A percentile compares a stretch with the other conserved stretches of the same genome.
These are phyloP conservation scores for Aphis gossypii DNA, from an alignment of 1,140 invertebrate genomes.

Conservation along the genomic window DNA sequence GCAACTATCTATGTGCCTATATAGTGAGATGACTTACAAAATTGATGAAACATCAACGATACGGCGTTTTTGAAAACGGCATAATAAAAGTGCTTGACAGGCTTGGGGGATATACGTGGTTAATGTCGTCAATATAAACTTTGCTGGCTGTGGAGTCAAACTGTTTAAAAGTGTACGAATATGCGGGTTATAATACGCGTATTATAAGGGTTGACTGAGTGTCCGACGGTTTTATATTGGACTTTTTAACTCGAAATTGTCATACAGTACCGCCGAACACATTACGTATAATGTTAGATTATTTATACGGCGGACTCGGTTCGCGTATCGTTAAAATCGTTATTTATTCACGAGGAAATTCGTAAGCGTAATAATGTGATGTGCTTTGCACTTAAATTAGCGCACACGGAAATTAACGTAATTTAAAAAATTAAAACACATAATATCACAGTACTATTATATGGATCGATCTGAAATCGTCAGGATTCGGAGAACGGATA, in stretches of 20 bases:
- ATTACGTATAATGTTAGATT: not conserved
- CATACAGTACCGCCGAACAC: not conserved
- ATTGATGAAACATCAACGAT: not conserved
- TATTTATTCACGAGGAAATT: not conserved
- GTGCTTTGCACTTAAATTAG: not conserved
- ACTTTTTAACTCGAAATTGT: not conserved
- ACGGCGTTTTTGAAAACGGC: not conserved
- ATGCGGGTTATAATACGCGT: no score
- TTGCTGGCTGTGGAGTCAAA: no score
- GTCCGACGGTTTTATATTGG: not conserved
- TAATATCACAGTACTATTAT: not conserved
- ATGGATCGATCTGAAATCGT: not conserved
- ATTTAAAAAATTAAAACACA: not conserved
- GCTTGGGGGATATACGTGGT: not conserved
- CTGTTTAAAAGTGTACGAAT: no score
- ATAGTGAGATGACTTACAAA: not conserved
- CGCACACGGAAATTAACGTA: not conserved
- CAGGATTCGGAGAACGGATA: not conserved
- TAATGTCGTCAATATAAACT: no score
- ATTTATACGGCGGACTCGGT: not conserved
- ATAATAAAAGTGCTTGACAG: not conserved
- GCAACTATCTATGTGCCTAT: not conserved
- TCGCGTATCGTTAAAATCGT: not conserved
- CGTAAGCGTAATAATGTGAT: no score
- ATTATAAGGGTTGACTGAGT: no score